Evolutionary conservation across 2,113 vertebrate genomes (phyloP), one percentile per base, ranked within the genome.

Genomic region (Campylomormyrus tamandua): DNA sequence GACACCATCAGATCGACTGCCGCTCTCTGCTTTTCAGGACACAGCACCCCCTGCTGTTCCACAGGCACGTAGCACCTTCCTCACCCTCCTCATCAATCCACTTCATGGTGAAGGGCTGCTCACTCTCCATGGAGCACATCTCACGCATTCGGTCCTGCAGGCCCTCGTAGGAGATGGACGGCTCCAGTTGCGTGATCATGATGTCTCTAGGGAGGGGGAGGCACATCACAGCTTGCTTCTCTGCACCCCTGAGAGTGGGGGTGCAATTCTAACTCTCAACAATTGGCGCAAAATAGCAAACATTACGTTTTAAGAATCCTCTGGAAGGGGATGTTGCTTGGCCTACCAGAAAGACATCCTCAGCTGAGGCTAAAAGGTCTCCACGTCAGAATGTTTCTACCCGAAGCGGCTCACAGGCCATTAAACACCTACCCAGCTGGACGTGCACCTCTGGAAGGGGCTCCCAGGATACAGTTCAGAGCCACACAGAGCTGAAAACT

Each of bases 11-110:
- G 13, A 19, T 19, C n/a, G 1, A 27, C 62, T 27, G 62, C 10
- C 10, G 0, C 62, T 31, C 10, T 70, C 27, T 42, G 74, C 74
- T 39, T 17, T 42, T 24, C 45, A 48, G 45, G 21, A n/a, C 83
- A 84, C 35, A 19, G 83, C 42, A 2, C 17, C 62, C 62, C 62
- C 45, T 21, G 24, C 21, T 24, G 19, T 21, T 84, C 83, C 42
- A 24, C 45, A 84, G 45, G 45, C 19, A 84, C 21, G 3, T 24
- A n/a, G n/a, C 42, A 56, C n/a, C 21, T 21, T 35, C 85, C 49
- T 35, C 70, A 99, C 98, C 98, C 97, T 99, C 98, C 91, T 99
- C 98, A 70, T 99, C 98, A 87, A 99, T 99, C 98, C 98, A 99
- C 91, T 99, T 99, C 98, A 99, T 99, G 92, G 98, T 99, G 94